A percentile compares a stretch with the other conserved stretches of the same genome.
phyloP scores from a whole-genome alignment of 2,797 vertebrate species.

The Todus mexicanus region DNA sequence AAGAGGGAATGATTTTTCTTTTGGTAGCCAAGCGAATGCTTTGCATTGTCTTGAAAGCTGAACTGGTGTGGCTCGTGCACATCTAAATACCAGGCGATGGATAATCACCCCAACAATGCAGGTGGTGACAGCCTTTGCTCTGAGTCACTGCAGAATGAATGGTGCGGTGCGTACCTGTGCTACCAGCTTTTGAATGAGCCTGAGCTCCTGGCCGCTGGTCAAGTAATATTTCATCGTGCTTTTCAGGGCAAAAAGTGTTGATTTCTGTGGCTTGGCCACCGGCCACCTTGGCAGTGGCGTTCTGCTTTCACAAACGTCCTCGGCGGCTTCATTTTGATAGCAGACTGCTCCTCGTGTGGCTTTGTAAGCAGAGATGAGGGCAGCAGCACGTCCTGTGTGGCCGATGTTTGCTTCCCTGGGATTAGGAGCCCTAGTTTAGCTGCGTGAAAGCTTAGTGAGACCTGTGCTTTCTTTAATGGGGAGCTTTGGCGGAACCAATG shows the following conservation, averaged over 20 bases:
- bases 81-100: not conserved
- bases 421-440: not conserved
- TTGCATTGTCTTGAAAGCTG: not conserved
- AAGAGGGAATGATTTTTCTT: not conserved
- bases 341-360: not conserved
- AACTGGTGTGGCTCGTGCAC: not conserved
- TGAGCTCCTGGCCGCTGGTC: not conserved
- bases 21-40: not conserved
- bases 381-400: not conserved
- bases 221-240: not conserved
- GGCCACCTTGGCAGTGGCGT: not conserved
- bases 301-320: not conserved
- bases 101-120: not conserved
- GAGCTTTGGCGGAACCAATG: not conserved
- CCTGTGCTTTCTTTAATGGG: not conserved
- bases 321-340: not conserved
- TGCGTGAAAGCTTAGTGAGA: not conserved
- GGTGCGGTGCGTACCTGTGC: not conserved
- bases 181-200: not conserved
- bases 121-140: not conserved
- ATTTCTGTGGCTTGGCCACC: not conserved
- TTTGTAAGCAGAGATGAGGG: not conserved
- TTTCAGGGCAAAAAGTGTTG: not conserved
- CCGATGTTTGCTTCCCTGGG: fast-evolving
- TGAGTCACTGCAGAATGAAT: not conserved